These are phyloP conservation scores for Vanessa tameamea DNA, from an alignment of 1,140 invertebrate species.

Conservation along the genomic window DNA sequence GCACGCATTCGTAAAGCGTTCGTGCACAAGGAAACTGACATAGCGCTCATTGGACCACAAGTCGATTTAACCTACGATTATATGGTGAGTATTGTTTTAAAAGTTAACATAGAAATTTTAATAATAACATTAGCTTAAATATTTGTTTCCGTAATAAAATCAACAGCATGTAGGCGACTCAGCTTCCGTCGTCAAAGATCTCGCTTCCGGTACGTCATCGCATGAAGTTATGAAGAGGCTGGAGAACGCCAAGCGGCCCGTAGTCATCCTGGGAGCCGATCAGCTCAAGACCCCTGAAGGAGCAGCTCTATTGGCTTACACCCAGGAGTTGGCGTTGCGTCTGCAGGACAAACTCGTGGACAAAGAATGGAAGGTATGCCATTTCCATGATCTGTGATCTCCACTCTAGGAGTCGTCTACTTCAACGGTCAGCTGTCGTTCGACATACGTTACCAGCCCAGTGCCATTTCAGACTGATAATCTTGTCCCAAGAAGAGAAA, in stretches of 20 bases:
- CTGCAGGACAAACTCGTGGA: constrained; percentile 74
- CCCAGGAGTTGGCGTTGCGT: constrained; percentile 85
- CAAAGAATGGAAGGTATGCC: constrained; percentile 72
- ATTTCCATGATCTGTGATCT: too few relatives aligned
- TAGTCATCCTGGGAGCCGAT: constrained; percentile 95
- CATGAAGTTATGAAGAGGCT: constrained; percentile 90
- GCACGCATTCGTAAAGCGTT: constrained; percentile 96
- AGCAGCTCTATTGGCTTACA: constrained; percentile 87
- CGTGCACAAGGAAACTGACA: constrained; percentile 91
- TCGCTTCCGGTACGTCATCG: constrained; percentile 84
- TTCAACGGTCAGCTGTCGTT: too few relatives aligned
- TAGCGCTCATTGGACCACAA: constrained; percentile 93
- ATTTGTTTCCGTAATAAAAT: not conserved
- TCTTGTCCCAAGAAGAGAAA: too few relatives aligned
- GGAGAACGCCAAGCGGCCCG: constrained; percentile 89
- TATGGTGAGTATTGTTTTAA: constrained; percentile 81
- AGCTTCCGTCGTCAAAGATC: constrained; percentile 85
- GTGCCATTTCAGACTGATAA: too few relatives aligned
- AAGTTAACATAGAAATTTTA: too few relatives aligned
- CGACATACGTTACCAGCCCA: too few relatives aligned
- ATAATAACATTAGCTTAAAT: not conserved
- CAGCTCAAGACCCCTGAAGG: constrained; percentile 91
- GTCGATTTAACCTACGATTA: constrained; percentile 97
- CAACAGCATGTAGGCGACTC: constrained; percentile 91
- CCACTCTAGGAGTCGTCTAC: too few relatives aligned